Evolutionary conservation across 2,888 invertebrate genomes (phyloP), one percentile per base, ranked within the genome.

Genomic region (Nemurella pictetii): DNA sequence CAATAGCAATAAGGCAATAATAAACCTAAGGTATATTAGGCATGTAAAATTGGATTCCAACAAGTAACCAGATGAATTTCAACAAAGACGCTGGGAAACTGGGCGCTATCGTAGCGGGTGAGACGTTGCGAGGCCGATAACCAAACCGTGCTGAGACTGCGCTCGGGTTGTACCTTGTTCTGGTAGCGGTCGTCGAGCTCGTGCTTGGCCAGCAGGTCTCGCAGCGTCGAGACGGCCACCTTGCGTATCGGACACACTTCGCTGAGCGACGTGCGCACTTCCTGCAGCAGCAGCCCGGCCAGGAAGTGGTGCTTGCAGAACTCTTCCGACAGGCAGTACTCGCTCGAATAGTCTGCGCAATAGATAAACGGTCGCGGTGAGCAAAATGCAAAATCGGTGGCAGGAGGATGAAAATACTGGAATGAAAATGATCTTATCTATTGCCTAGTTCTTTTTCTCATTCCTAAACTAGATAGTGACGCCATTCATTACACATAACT

Each of bases 221-320:
- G 93, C 28, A 99, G 91, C 20, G 96, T 95, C 72, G 92, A 91
- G 86, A 99, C 92, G 0, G 98, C 97, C 81, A 94, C 92, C 86
- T 95, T 95, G 0, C 98, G 93, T 87, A 97, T 95, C 86, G 96
- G 95, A 0, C 95, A 93, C 27, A 96, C 94, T 90, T 98, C 97
- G 87, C 96, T 95, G 5, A 99, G 92, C 0, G 98, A 95, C 84
- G 94, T 93, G 89, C 95, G 95, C 7, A 98, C 94, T 92, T 99
- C 98, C 91, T 96, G 96, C 87, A 99, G 91, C 86, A 99, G 91
- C 80, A 96, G 92, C 15, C 97, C 98, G 80, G 96, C 96, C 83
- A 98, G 93, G 90, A 98, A 99, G 90, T 99, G 99, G 89, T 96
- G 95, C 88, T 95, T 94, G 88, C 97, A 95, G 90, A 97, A 99